Evolutionary conservation across 2,113 vertebrate genomes (phyloP).

Genomic region (Rattus rattus): DNA sequence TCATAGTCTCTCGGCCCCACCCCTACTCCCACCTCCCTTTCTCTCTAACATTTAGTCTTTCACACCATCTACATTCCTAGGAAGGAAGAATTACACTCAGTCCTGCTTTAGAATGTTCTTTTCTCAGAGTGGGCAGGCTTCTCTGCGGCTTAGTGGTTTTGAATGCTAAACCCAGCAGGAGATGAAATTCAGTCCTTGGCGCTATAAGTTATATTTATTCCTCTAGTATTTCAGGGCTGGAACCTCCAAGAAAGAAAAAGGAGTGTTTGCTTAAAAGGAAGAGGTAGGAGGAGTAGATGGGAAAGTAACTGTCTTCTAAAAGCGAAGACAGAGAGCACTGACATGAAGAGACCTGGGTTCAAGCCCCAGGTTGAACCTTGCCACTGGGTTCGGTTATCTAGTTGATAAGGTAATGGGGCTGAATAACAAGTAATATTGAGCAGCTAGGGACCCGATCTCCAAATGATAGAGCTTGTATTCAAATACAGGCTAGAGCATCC

Average conservation of each 20-base stretch:
- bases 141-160: conserved; percentile 74
- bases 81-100: background rate
- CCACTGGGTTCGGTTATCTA: background rate
- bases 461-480: background rate
- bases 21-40: background rate
- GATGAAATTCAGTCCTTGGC: conserved; percentile 54
- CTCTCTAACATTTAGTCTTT: background rate
- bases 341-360: background rate
- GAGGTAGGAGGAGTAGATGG: background rate
- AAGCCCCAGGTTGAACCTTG: conserved; percentile 2
- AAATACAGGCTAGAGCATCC: background rate
- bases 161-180: conserved; percentile 59
- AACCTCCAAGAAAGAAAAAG: conserved; percentile 38
- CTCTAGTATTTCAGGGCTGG: conserved; percentile 55
- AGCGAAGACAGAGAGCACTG: background rate
- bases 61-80: conserved; percentile 9
- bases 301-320: conserved; percentile 36
- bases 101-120: conserved; percentile 5
- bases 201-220: conserved; percentile 72
- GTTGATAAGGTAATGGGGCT: background rate
- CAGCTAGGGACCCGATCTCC: too few species aligned
- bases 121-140: conserved; percentile 21
- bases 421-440: background rate
- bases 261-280: conserved; percentile 55
- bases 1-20: background rate